Base-by-base conservation (phyloP, 2,797 vertebrate genomes). In the Rhynchotus rufescens region DNA sequence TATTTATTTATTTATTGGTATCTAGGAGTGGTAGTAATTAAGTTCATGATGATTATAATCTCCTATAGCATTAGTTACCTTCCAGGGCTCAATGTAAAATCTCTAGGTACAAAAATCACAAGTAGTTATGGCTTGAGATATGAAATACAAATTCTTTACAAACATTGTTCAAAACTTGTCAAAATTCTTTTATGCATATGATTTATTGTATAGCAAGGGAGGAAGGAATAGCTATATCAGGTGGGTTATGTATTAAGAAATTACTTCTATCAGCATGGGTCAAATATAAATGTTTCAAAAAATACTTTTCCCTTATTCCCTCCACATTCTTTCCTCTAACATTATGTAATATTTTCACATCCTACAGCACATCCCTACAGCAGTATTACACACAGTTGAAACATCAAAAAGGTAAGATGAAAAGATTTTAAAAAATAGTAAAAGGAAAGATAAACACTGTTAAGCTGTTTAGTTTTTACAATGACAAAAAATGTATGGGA, bases 291-390 rank as follows among this genome's bases (percentile, higher is more conserved):
- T 5, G 6, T 57, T 47, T 11, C 10, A 60, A 71, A 74, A 49
- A 10, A 11, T n/a, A 3, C 0, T 25, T 83, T 86, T 72, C 4
- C 4, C 5, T 60, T 78, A 21, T 5, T 38, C 5, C 1, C 1
- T 36, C 1, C 1, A 28, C 4, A 54, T 85, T 80, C 22, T 67
- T 22, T 56, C 22, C 13, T 22, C 21, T 9, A 68, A 9, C 26
- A 56, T 40, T 82, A 38, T 83, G 54, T 8, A 71, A 19, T 9
- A 72, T 91, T 74, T 61, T 12, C 21, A 25, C 5, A 26, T 30
- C 5, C 67, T 36, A 36, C 36, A 36, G 36, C 36, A 36, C 36
- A 36, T 36, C 36, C 13, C 15, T 72, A 12, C 36, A 40, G 13
- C 45, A 32, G 15, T 32, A 10, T 1, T 12, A 12, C 7, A 36